Evolutionary conservation across 2,113 vertebrate species (phyloP), one percentile per base, ranked within the genome.

Genomic region (Columba livia): DNA sequence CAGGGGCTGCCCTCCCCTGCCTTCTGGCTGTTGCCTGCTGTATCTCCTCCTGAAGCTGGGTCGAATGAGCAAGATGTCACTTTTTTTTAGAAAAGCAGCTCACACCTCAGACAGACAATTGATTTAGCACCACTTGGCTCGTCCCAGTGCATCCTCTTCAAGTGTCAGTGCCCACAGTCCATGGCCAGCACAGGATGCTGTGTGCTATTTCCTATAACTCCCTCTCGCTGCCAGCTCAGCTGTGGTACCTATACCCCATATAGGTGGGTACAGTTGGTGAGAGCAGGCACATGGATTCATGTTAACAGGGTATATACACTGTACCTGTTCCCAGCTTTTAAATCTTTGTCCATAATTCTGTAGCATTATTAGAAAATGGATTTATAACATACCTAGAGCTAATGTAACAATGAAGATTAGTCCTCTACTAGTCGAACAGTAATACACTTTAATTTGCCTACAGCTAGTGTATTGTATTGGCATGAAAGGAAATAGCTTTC

Each of bases 401-500:
- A 93, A 95, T 77, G 44, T 83, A 93, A 84, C 94, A 95, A 95
- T 95, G 96, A 96, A 97, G 96, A 97, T 98, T 94, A 97, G 96
- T 93, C 96, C 83, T 95, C 23, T 93, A 71, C 28, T 58, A 96
- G 96, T 95, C 6, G 1, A 97, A 96, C 82, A 92, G 92, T 93
- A 97, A 97, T 96, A 72, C 74, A 32, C 8, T 96, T 93, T 90
- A 84, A 96, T 96, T 98, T 42, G 97, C 97, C 96, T 79, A 83
- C 88, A 97, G 98, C 97, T 89, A 97, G 79, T 83, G 66, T 57
- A 21, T 97, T 64, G 26, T 94, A 86, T 71, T 94, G 90, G 81
- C 65, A 71, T 94, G 95, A 96, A 95, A 96, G 94, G 86, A 96
- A 98, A 97, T 97, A 95, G 89, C 90, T 98, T 98, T 95, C 96